Base-by-base conservation (phyloP, 2,888 invertebrate genomes). In the Elaeidobius kamerunicus region DNA sequence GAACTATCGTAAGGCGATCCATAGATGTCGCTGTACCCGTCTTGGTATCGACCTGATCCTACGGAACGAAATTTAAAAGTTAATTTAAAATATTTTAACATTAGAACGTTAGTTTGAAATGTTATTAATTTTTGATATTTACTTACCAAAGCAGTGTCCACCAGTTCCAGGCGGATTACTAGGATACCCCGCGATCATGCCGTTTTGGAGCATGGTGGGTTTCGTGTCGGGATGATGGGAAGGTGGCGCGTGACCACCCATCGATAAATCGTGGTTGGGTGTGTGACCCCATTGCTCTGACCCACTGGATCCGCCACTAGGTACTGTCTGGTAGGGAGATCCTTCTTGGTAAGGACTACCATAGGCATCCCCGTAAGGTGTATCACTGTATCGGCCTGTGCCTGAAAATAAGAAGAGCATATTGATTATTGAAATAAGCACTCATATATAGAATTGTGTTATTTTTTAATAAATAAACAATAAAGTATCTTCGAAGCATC, bases 261-360 rank as follows among this genome's bases (percentile, higher is more conserved):
- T 75, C 9, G 70, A 73, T 53, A 76, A 72, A 63, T 77, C 79
- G 20, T 75, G 77, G 32, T 77, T 77, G 69, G 77, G 79, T 49
- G 79, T 74, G 62, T 80, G 75, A 61, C 60, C 65, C 68, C 72
- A 70, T 56, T 73, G 74, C 19, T 75, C 69, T 35, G 71, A 65
- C 47, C 74, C 74, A 12, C 65, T 69, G 55, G 72, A 72, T 18
- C 67, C 66, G 43, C 69, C 72, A 56, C 72, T 58, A 67, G 71
- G 54, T 69, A 89, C 88, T 52, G 86, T 84, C 70, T 88, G 88
- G 70, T 87, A 89, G 56, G 85, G 81, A 56, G 80, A 75, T 44
- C 80, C 75, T 38, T 59, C 59, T 19, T 53, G 51, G 42, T 59
- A 59, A 7, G 55, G 57, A 57, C 81, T 75, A 65, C 85, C 84